Percentiles rank a stretch among this genome's conserved stretches.
phyloP scores from a whole-genome alignment of 2,888 invertebrate species.

The Tetranychus piercei region DNA sequence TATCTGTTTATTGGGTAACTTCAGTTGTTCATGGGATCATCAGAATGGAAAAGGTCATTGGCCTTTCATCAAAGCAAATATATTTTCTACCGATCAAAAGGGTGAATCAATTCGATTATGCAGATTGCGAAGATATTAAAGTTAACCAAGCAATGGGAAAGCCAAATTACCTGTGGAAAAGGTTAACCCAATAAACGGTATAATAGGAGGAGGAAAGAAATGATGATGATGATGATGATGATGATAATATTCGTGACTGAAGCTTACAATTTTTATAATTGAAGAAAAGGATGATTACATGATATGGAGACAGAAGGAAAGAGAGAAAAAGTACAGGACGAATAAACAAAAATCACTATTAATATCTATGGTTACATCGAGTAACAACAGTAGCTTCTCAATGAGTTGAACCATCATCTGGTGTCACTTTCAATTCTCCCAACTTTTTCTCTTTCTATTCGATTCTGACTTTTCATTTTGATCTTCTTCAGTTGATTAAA shows the following conservation, averaged over 20 bases:
- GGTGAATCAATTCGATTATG: neutral
- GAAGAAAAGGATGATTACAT: neutral
- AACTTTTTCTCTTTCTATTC: neutral
- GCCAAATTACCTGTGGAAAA: neutral
- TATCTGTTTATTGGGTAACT: neutral
- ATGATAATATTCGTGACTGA: neutral
- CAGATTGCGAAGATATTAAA: neutral
- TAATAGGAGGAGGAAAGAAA: neutral
- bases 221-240: neutral
- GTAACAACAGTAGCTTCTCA: neutral
- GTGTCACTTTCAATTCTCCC: neutral
- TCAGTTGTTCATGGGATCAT: neutral
- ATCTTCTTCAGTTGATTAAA: no score
- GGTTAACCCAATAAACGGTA: neutral
- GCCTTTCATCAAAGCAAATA: neutral
- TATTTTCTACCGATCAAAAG: neutral
- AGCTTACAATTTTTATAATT: neutral
- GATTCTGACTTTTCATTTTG: neutral
- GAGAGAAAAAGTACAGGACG: neutral
- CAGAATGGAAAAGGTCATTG: neutral
- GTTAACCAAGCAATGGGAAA: neutral
- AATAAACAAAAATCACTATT: neutral
- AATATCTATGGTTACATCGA: constrained; percentile 1
- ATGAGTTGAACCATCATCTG: neutral
- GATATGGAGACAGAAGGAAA: neutral